Percentiles rank a stretch among this genome's conserved stretches.
Evolutionary conservation across 2,888 invertebrate species (phyloP).

Genomic region (Digitonthophagus gazella): DNA sequence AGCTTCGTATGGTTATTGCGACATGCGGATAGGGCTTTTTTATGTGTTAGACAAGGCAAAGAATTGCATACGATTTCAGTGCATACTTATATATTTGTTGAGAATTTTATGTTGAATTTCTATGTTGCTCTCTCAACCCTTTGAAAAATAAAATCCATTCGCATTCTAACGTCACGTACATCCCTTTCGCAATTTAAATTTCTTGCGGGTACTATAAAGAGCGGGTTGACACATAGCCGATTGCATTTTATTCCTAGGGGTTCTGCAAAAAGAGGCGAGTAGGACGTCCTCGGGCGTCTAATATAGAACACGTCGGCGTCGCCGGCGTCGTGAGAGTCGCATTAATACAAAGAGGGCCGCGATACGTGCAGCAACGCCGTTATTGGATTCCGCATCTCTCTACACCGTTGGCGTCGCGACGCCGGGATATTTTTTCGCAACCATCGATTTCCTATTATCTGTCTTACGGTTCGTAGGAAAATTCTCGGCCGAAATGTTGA

Average conservation of each 20-base stretch:
- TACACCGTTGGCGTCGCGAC: slow-evolving; percentile 6
- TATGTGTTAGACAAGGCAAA: too few relatives aligned
- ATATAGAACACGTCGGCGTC: slow-evolving; percentile 39
- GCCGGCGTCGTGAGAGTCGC: slow-evolving; percentile 39
- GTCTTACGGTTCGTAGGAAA: background rate
- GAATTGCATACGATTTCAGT: too few relatives aligned
- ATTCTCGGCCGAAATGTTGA: background rate
- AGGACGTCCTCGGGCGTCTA: slow-evolving; percentile 37
- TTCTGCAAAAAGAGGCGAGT: background rate
- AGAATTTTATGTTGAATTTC: too few relatives aligned
- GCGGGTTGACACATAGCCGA: slow-evolving; percentile 9
- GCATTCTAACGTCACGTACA: too few relatives aligned
- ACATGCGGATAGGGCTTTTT: too few relatives aligned
- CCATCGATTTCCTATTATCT: slow-evolving; percentile 3
- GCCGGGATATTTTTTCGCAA: slow-evolving; percentile 3
- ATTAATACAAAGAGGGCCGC: slow-evolving; percentile 40
- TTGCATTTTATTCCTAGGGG: slow-evolving; percentile 7
- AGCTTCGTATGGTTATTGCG: too few relatives aligned
- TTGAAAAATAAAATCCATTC: too few relatives aligned
- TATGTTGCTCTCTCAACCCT: too few relatives aligned
- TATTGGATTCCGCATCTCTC: slow-evolving; percentile 38
- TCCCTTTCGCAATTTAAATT: background rate
- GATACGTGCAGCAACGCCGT: slow-evolving; percentile 40
- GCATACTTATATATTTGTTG: too few relatives aligned
- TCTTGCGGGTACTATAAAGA: background rate